Evolutionary conservation across 1,140 invertebrate species (phyloP).

Genomic region (Euschistus heros): DNA sequence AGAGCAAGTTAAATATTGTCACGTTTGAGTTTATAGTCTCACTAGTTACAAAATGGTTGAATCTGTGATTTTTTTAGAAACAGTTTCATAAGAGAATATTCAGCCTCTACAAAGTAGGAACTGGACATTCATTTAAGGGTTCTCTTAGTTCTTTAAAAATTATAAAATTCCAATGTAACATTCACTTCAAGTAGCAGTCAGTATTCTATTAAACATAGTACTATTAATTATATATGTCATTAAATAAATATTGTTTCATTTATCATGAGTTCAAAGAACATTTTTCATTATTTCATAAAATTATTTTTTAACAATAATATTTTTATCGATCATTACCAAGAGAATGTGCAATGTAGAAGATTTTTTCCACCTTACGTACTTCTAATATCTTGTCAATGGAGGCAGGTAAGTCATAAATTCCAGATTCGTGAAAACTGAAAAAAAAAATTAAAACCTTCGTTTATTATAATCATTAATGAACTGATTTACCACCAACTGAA

Average conservation of each 20-base stretch:
- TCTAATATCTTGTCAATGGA: background rate
- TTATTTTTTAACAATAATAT: background rate
- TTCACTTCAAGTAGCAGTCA: background rate
- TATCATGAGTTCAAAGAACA: background rate
- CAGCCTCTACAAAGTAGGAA: no score
- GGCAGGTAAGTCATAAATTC: background rate
- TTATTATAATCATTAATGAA: no score
- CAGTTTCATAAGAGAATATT: no score
- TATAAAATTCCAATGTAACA: background rate
- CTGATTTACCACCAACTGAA: no score
- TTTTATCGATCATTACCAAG: background rate
- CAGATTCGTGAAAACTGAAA: background rate
- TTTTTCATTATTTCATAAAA: background rate
- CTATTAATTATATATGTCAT: background rate
- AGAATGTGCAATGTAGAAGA: background rate
- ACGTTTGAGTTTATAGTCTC: no score
- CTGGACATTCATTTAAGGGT: no score
- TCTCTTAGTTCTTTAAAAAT: background rate
- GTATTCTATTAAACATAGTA: background rate
- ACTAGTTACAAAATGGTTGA: no score
- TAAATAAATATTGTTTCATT: background rate
- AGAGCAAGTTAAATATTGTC: no score
- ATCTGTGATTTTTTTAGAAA: no score
- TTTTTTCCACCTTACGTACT: background rate
- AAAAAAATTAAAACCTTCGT: background rate